Base-by-base conservation (phyloP, 1,140 invertebrate species). In the Brachionus plicatilis region DNA sequence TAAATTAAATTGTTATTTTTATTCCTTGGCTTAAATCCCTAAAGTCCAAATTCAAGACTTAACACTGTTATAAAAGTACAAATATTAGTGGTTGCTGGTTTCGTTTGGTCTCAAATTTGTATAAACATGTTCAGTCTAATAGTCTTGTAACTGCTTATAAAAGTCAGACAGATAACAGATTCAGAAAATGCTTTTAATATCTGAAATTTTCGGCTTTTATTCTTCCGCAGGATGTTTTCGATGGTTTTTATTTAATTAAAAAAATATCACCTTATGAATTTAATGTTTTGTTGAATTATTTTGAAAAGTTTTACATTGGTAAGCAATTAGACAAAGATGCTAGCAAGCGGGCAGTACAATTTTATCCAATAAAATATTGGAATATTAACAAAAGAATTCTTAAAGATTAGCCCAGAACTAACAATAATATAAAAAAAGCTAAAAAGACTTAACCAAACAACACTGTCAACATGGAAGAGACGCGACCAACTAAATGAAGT, bases 251-350 rank as follows among this genome's bases (percentile, higher is more conserved):
- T 60, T 20, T 60, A 9, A 17, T 60, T 14, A 60, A 60, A 60
- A 27, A 60, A 60, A 60, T 60, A 3, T 60, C 56, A 60, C 56
- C 56, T 5, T 7, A 60, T 60, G n/a, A 60, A 27, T 60, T 60
- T 66, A 37, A 14, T 27, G 24, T 66, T 29, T 66, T 29, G 27
- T 41, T 72, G 41, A 43, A 43, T 72, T 72, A 41, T 43, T 72
- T 72, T 72, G 68, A 72, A 72, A 72, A 72, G 37, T 72, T 37
- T 72, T 72, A 72, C 37, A 72, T 72, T 41, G 68, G 68, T 14
- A 37, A 37, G n/a, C 68, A 29, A 37, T 37, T 72, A 37, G 33
- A 37, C n/a, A 43, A 72, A 41, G 68, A 72, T 72, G n/a, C 8
- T 41, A 37, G n/a, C n/a, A 72, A 72, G 37, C 27, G 37, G n/a